Base-by-base conservation (phyloP, 2,888 invertebrate genomes). In the Bruchidius siliquastri region DNA sequence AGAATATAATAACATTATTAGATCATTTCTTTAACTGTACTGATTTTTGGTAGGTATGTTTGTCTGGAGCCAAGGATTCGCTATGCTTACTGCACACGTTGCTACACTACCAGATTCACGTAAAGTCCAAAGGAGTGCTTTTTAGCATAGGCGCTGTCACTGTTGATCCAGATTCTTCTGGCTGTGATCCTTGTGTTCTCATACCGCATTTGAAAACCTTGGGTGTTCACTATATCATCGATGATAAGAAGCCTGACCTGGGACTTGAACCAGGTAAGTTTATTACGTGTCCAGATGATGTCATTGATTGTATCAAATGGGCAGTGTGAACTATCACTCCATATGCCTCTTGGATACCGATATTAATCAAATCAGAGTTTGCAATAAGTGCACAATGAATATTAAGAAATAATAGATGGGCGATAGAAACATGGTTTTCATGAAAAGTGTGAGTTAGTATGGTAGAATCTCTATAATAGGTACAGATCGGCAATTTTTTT, bases 51-150 rank as follows among this genome's bases (percentile, higher is more conserved):
- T 18, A 49, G 49, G 49, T 96, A 20, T 96, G 96, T 83, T 87
- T 97, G 69, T 95, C 96, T 0, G 95, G 94, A 0, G 94, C 94
- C 1, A 93, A 93, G 79, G 93, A 94, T 83, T 96, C 96, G 0
- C 87, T 96, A n/a, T 92, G 94, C 0, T 88, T 97, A 13, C 87
- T 97, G 0, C 96, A 97, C 84, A 92, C 94, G 0, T 87, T 97
- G 81, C 91, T 93, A 73, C 96, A 96, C 84, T 95, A 95, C 85
- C 94, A 94, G 87, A 93, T 91, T 85, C 92, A 94, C 82, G 90
- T 92, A 3, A 88, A 91, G 74, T 90, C 91, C 0, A 92, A 94
- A 84, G 95, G 94, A 20, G 89, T 94, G 68, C 89, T 91, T 79
- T 96, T 96, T 84, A 90, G 89, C 76, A 88, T 91, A 76, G 90